Conservation (phyloP, 1,140 invertebrate species). For the Physella acuta region DNA sequence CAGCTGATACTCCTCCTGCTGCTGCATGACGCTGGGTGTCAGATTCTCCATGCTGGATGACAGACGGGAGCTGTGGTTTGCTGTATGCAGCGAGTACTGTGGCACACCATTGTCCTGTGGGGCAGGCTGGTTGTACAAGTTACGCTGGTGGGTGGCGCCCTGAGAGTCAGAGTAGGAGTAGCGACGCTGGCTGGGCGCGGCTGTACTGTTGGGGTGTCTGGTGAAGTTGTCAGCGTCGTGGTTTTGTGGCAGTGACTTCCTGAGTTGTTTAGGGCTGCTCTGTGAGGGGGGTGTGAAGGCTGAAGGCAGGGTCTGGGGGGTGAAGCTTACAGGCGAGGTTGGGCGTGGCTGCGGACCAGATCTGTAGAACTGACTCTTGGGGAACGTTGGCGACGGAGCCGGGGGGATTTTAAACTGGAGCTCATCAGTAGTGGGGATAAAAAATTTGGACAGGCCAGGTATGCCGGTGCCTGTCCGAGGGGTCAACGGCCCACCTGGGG, state of each 20-base stretch:
- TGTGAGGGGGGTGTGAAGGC: background rate
- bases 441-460: background rate
- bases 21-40: no score
- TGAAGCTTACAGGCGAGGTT: no score
- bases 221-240: background rate
- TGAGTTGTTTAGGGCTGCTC: conserved; percentile 1
- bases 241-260: background rate
- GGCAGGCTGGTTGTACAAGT: no score
- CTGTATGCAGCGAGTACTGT: no score
- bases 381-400: background rate
- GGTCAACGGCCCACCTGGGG: no score
- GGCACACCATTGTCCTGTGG: background rate
- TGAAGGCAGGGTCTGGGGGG: no score
- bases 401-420: background rate
- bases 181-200: background rate
- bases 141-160: background rate
- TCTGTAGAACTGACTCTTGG: background rate
- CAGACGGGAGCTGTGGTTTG: background rate
- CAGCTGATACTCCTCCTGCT: no score
- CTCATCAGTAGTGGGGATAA: background rate
- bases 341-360: background rate
- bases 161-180: background rate
- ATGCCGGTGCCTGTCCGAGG: background rate
- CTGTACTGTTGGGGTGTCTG: background rate
- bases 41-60: conserved; percentile 21